Base-by-base conservation (phyloP, 2,888 invertebrate species). In the Spilosoma lubricipeda region DNA sequence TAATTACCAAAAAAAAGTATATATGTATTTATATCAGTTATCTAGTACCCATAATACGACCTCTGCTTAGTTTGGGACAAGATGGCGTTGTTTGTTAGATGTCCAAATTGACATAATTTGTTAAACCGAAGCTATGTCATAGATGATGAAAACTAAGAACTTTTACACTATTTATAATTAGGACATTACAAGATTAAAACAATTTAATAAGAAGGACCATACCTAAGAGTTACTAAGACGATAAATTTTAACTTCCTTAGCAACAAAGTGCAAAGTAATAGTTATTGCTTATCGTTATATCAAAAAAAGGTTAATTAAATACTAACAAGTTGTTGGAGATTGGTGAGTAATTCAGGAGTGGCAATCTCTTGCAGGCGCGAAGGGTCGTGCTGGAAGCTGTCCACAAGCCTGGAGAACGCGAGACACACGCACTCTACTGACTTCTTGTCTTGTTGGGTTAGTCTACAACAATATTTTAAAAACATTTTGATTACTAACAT, bases 351-450 rank as follows among this genome's bases (percentile, higher is more conserved):
- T 89, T 98, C 98, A 33, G 98, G 97, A 74, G 98, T 98, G 69
- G 99, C 99, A 79, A 99, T 99, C 95, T 99, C 99, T 90, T 98
- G 98, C 78, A 99, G 95, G 80, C 98, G 97, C 39, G 97, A 97
- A 30, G 99, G 97, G 91, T 99, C 99, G 85, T 98, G 97, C 90
- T 99, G 99, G 93, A 99, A 99, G 91, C 99, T 99, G 90, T 99
- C 99, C 68, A 99, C 99, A 67, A 99, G 96, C 9, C 99, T 97
- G 75, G 99, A 99, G 96, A 99, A 99, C 36, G 99, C 99, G 82
- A 99, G 96, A 88, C 99, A 99, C 23, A 99, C 99, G 90, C 98
- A 99, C 91, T 99, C 99, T 65, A 99, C 99, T 76, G 99, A 99
- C 90, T 99, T 99, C 93, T 99, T 99, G 94, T 99, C 99, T 95